Evolutionary conservation across 2,888 invertebrate genomes (phyloP), one percentile per base, ranked within the genome.

Genomic region (Periphyllus acericola): DNA sequence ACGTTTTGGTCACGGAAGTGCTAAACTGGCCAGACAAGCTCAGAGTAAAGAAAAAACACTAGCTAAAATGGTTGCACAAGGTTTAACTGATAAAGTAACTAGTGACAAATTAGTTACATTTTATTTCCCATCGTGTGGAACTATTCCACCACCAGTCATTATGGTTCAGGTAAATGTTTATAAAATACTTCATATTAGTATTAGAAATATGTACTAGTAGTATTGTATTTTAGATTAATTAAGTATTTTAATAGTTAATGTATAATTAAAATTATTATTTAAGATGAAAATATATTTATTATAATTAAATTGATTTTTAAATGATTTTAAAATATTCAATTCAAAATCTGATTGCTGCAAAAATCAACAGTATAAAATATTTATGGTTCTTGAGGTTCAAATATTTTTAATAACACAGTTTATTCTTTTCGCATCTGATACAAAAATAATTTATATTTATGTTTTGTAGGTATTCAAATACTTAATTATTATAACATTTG

Each of bases 11-110:
- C 99, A 99, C 93, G 99, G 99, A 91, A 98, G 98, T 25, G 99
- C 99, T 0, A 99, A 99, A 92, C 92, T 99, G 90, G 99, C 99
- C 0, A 94, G 99, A 89, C 99, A 99, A 92, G 99, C 99, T 17
- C 99, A 99, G 92, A 99, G 98, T 90, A 99, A 99, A 92, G 99
- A 99, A 92, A 99, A 99, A 92, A 99, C 99, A 0, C 92, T 99
- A 89, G 98, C 98, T 40, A 99, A 99, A 93, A 99, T 99, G 99
- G 98, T 99, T 25, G 98, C 99, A 60, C 96, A 96, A 91, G 99
- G 99, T 2, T 94, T 99, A 40, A 99, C 99, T 0, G 99, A 99
- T 91, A 98, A 97, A 93, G 99, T 99, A 0, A 93, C 94, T 9
- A 94, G 94, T 89, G 99, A 99, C 91, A 99, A 98, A 93, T 94